phyloP scores from a whole-genome alignment of 2,113 vertebrate genomes.

The Boleophthalmus pectinirostris region DNA sequence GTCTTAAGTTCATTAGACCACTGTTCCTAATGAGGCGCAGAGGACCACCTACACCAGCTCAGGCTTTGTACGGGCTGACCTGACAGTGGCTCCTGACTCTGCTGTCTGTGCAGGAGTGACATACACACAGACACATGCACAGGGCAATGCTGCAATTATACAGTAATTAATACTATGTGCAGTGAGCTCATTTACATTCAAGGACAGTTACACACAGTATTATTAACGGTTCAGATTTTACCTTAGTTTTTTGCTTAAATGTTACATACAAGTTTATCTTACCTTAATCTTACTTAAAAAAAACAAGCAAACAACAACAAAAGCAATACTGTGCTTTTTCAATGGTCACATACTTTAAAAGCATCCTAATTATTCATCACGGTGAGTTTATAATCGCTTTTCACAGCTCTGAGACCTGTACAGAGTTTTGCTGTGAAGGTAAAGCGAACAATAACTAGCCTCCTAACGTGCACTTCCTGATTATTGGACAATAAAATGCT shows the following conservation, averaged over 20 bases:
- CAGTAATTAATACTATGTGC: conserved; percentile 13
- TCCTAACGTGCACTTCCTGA: too few species aligned
- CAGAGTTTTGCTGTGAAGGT: too few species aligned
- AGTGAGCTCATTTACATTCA: neutral
- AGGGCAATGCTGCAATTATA: conserved; percentile 18
- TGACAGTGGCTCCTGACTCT: conserved; percentile 79
- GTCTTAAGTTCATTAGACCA: conserved; percentile 99
- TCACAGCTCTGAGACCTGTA: too few species aligned
- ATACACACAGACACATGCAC: conserved; percentile 30
- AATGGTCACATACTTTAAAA: too few species aligned
- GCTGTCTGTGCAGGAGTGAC: conserved; percentile 74
- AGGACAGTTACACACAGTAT: neutral
- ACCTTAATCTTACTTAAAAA: neutral
- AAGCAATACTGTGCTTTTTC: too few species aligned
- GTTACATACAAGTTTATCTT: neutral
- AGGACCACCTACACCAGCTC: conserved; percentile 82
- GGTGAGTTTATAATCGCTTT: too few species aligned
- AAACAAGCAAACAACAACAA: too few species aligned
- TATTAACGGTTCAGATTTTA: neutral
- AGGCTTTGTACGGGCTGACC: conserved; percentile 86
- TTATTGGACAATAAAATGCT: too few species aligned
- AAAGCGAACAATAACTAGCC: too few species aligned
- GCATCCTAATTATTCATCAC: too few species aligned
- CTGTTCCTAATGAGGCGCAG: conserved; percentile 78
- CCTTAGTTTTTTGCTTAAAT: neutral